A percentile compares a stretch with the other conserved stretches of the same genome.
phyloP scores from a whole-genome alignment of 2,113 vertebrate genomes.

The Peromyscus leucopus region DNA sequence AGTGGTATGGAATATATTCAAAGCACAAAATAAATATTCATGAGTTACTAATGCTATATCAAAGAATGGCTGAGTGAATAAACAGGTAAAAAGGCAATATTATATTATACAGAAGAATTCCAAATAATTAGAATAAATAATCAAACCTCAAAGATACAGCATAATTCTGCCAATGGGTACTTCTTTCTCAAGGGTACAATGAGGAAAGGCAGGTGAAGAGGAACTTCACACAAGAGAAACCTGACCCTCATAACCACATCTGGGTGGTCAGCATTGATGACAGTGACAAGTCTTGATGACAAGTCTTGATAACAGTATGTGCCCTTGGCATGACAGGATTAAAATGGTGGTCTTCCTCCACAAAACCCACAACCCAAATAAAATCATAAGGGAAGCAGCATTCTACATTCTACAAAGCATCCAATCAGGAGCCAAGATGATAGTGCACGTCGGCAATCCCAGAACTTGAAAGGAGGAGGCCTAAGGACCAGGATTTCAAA shows the following conservation, averaged over 20 bases:
- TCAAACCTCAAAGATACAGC: not conserved
- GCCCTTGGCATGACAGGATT: not conserved
- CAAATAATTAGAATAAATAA: not conserved
- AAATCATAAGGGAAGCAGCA: not conserved
- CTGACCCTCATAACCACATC: not conserved
- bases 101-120: not conserved
- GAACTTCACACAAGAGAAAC: constrained; percentile 4
- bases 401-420: not conserved
- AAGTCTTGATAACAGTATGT: not conserved
- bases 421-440: not conserved
- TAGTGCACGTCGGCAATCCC: not conserved
- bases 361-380: not conserved
- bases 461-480: not conserved
- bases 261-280: not conserved
- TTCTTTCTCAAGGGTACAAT: not conserved
- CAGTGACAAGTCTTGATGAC: not conserved
- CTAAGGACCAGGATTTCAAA: not conserved
- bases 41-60: not conserved
- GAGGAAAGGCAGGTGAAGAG: not conserved
- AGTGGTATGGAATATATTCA: constrained; percentile 2
- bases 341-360: not conserved
- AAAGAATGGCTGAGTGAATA: not conserved
- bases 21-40: constrained; percentile 56
- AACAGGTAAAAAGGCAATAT: not conserved
- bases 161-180: not conserved